Conservation (phyloP, 2,113 vertebrate species). For the Silurus glanis region DNA sequence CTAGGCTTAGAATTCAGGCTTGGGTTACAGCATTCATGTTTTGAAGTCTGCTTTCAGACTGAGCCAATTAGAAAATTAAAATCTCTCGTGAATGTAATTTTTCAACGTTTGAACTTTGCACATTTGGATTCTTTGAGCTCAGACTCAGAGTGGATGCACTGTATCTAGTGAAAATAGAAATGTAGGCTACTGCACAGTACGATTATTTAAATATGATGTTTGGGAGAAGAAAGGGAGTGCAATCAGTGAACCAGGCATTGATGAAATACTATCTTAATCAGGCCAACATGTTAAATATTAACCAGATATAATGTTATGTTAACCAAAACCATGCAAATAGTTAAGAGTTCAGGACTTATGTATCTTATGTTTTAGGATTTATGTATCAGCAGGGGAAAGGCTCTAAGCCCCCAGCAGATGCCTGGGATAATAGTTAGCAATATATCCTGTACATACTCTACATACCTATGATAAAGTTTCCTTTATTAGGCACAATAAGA, state of each 20-base stretch:
- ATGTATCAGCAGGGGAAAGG: too few relatives aligned
- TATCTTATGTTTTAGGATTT: too few relatives aligned
- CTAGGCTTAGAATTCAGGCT: background rate
- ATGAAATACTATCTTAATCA: background rate
- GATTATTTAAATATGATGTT: background rate
- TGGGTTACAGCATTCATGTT: slow-evolving; percentile 2
- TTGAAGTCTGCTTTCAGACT: background rate
- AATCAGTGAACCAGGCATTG: background rate
- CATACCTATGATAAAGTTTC: too few relatives aligned
- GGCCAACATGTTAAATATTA: background rate
- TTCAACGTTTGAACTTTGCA: background rate
- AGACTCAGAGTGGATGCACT: background rate
- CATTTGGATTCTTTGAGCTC: background rate
- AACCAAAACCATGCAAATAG: background rate
- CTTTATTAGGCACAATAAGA: too few relatives aligned
- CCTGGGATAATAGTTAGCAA: too few relatives aligned
- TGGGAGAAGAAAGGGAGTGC: background rate
- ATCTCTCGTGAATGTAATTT: background rate
- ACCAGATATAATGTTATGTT: background rate
- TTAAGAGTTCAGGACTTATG: background rate
- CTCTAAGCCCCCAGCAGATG: too few relatives aligned
- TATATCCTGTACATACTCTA: too few relatives aligned
- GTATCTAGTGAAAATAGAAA: background rate
- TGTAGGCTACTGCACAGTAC: background rate
- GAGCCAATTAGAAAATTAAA: background rate